Evolutionary conservation across 2,797 vertebrate species (phyloP), one percentile per base, ranked within the genome.

Genomic region (Euphonia xanthogaster): DNA sequence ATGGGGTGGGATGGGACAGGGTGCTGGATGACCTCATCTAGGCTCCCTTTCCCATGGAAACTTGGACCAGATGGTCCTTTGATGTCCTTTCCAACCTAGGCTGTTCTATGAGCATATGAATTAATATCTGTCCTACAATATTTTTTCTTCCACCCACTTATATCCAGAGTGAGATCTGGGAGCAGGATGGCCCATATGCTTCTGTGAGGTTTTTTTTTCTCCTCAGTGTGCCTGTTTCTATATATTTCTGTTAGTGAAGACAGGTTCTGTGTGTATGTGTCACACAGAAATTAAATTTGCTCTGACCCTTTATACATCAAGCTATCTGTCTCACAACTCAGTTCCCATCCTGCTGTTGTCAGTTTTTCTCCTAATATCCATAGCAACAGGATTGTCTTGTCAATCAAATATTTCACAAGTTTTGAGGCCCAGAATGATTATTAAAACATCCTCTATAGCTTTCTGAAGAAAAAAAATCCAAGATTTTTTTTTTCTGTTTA

Each of bases 241-340:
- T 88, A 37, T 86, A 86, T 88, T 94, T 61, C 75, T 90, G 39
- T 40, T 58, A 35, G 54, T 7, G 7, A 83, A 90, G 68, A 86
- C 68, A 92, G 35, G 63, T 71, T 95, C 71, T 44, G 39, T 92
- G 62, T 86, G 58, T 47, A 74, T 45, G 23, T 81, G 63, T 83
- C 75, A 93, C 39, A 60, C 39, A 40, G 6, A 83, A 82, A 90
- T 89, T 87, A 80, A 80, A 94, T 93, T 74, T 92, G 48, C 60
- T 78, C 5, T 93, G 93, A 94, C 67, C 78, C 40, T 79, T 82
- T 80, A 65, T 25, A 42, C 54, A 72, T 37, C 54, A 40, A 88
- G 35, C n/a, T 95, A 53, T 90, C 50, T 91, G 93, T 89, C 94
- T 94, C 79, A 88, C 90, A 91, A 61, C 68, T 61, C 47, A 65